Conservation (phyloP, 2,888 invertebrate species). For the Cordilura impudica region DNA sequence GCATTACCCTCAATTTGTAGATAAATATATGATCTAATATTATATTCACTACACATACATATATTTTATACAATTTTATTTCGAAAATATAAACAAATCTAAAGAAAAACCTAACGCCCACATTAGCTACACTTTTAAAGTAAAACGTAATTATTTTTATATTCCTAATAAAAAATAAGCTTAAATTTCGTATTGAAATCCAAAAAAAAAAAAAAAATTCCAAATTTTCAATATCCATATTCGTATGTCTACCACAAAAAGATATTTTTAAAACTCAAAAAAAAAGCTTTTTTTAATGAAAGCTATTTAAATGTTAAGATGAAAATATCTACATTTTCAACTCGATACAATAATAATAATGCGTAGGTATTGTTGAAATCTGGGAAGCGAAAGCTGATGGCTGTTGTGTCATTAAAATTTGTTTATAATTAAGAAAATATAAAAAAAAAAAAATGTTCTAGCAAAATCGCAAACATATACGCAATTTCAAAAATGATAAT, state of each 20-base stretch:
- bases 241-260: background rate
- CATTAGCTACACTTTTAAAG: background rate
- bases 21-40: background rate
- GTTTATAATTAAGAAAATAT: background rate
- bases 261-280: conserved; percentile 6
- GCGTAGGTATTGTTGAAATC: background rate
- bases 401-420: background rate
- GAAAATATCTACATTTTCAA: background rate
- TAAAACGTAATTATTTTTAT: background rate
- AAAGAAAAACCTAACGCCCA: background rate
- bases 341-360: background rate
- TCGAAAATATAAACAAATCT: conserved; percentile 5
- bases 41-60: background rate
- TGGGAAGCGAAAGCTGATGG: background rate
- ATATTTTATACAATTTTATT: background rate
- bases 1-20: background rate
- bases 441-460: too few species aligned
- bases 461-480: too few species aligned
- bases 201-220: too few species aligned
- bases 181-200: background rate
- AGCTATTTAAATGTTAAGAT: background rate
- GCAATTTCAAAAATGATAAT: too few species aligned
- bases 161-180: background rate
- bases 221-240: background rate
- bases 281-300: background rate